phyloP scores from a whole-genome alignment of 2,888 invertebrate species.

The Eupithecia subfuscata region DNA sequence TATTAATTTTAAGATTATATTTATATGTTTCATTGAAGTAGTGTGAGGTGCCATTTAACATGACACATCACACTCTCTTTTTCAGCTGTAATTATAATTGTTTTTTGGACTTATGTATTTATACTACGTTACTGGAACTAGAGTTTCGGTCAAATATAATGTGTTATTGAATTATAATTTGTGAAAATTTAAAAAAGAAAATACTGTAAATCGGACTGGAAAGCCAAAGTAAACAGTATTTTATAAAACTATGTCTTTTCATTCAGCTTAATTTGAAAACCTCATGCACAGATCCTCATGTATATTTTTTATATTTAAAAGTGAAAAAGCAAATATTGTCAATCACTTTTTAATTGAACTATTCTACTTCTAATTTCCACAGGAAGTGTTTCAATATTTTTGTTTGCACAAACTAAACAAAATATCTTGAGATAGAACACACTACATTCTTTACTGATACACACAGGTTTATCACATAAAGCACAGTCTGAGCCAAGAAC shows the following conservation, averaged over 20 bases:
- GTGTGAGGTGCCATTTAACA: conserved; percentile 45
- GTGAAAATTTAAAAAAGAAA: conserved; percentile 69
- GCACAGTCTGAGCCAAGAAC: conserved; percentile 91
- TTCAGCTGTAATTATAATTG: conserved; percentile 63
- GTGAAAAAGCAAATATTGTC: not conserved
- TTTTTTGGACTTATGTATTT: conserved; percentile 66
- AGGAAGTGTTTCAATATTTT: conserved; percentile 86
- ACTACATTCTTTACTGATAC: conserved; percentile 90
- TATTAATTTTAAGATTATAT: conserved; percentile 77
- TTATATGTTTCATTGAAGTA: conserved; percentile 56
- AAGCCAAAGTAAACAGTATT: conserved; percentile 85
- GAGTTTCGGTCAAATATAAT: conserved; percentile 74
- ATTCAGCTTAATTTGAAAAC: conserved; percentile 41
- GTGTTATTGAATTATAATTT: conserved; percentile 78
- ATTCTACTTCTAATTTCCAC: conserved; percentile 87
- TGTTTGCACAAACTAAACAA: conserved; percentile 88
- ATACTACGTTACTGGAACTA: conserved; percentile 70
- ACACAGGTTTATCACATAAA: conserved; percentile 87
- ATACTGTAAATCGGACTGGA: conserved; percentile 83
- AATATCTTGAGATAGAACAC: conserved; percentile 90
- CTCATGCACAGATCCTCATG: too few species aligned
- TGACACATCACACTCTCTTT: conserved; percentile 52
- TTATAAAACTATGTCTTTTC: conserved; percentile 62
- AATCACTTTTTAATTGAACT: conserved; percentile 59
- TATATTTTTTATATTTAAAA: not conserved